Conservation (phyloP, 2,797 vertebrate species). For the Poeciliopsis presidionis region DNA sequence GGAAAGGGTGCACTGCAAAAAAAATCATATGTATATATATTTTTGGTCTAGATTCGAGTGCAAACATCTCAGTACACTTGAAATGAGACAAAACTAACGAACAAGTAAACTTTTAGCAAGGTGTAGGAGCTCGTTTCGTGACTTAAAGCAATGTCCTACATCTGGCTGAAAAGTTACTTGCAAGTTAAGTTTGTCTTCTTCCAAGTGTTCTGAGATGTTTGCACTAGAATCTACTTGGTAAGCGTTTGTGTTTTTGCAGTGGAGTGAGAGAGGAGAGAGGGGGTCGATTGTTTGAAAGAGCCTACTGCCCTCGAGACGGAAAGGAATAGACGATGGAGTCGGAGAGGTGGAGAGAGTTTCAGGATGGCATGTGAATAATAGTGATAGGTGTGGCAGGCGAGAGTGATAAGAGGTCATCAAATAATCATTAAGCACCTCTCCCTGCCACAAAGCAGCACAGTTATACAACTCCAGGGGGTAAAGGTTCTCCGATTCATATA, state of each 20-base stretch:
- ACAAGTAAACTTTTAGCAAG: no score
- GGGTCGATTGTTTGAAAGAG: slow-evolving; percentile 33
- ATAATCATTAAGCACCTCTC: not conserved
- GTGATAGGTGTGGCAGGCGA: slow-evolving; percentile 34
- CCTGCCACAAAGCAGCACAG: not conserved
- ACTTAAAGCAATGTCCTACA: no score
- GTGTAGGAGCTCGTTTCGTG: no score
- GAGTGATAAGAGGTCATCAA: slow-evolving; percentile 38
- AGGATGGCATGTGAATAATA: slow-evolving; percentile 26
- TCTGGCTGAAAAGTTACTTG: no score
- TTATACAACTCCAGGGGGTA: slow-evolving; percentile 7
- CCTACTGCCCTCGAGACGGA: slow-evolving; percentile 32
- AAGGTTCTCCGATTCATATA: not conserved
- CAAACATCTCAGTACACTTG: no score
- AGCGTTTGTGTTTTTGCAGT: no score
- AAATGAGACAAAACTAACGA: no score
- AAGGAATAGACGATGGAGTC: slow-evolving; percentile 14
- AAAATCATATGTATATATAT: no score
- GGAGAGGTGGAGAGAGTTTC: slow-evolving; percentile 17
- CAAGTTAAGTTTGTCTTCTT: no score
- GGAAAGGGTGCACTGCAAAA: slow-evolving; percentile 9
- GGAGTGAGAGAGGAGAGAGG: not conserved
- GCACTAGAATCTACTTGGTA: no score
- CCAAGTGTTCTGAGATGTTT: no score
- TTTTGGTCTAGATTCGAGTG: no score